phyloP scores from a whole-genome alignment of 2,888 invertebrate genomes.

The Drosophila putrida region DNA sequence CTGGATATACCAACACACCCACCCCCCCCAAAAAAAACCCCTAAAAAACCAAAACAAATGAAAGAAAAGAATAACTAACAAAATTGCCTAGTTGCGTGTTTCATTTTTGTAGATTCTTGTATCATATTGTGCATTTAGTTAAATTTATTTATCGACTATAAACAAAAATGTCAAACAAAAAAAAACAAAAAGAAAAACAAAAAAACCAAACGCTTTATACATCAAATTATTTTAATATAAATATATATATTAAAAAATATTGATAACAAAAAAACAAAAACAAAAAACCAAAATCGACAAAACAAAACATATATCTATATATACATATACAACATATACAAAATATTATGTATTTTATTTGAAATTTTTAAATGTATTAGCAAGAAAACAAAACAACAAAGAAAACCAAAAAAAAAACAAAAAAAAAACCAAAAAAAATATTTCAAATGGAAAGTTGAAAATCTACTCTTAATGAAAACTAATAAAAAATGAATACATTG shows the following conservation, averaged over 20 bases:
- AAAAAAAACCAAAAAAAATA: slow-evolving; percentile 11
- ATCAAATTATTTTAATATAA: slow-evolving; percentile 78
- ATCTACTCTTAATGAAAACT: slow-evolving; percentile 36
- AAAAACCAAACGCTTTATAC: slow-evolving; percentile 74
- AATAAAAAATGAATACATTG: slow-evolving; percentile 13
- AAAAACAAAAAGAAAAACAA: slow-evolving; percentile 33
- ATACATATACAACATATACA: slow-evolving; percentile 75
- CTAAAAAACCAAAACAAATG: not conserved
- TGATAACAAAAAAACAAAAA: slow-evolving; percentile 33
- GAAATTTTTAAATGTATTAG: slow-evolving; percentile 70
- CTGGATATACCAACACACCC: slow-evolving; percentile 42
- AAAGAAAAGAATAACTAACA: not conserved
- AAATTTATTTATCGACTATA: slow-evolving; percentile 58
- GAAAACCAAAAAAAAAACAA: slow-evolving; percentile 9
- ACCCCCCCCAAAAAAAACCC: slow-evolving; percentile 35
- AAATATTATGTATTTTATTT: slow-evolving; percentile 79
- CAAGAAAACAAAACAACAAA: slow-evolving; percentile 32
- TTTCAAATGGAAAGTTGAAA: slow-evolving; percentile 36
- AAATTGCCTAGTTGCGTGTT: slow-evolving; percentile 53
- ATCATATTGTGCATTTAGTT: slow-evolving; percentile 75
- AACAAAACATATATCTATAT: slow-evolving; percentile 61
- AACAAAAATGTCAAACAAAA: slow-evolving; percentile 32
- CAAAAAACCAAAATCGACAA: slow-evolving; percentile 28
- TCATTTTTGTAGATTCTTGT: slow-evolving; percentile 55
- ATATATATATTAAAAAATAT: slow-evolving; percentile 57